Conservation (phyloP, 1,140 invertebrate genomes). For the Diorhabda carinulata region DNA sequence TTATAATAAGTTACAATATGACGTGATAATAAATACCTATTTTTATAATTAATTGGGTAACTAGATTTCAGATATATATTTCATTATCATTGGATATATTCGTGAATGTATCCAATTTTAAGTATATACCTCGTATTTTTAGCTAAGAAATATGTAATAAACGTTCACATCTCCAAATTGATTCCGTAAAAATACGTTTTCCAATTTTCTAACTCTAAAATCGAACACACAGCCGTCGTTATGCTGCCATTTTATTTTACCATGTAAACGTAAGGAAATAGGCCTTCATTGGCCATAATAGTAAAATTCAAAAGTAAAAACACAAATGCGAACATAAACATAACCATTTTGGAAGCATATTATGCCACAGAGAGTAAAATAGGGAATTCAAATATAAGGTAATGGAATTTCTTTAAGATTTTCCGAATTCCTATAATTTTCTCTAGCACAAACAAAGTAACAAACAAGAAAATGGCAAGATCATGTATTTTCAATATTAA, state of each 20-base stretch:
- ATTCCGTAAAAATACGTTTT: not conserved
- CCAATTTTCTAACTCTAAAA: not conserved
- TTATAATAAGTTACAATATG: no score
- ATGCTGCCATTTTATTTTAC: not conserved
- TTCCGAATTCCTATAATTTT: not conserved
- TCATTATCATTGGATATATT: no score
- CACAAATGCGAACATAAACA: slow-evolving; percentile 18
- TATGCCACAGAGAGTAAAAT: slow-evolving; percentile 14
- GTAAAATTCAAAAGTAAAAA: slow-evolving; percentile 21
- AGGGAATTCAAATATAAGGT: slow-evolving; percentile 12
- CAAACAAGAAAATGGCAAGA: no score
- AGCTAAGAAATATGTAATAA: no score
- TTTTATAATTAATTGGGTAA: no score
- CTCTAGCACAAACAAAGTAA: no score
- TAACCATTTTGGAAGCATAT: slow-evolving; percentile 16
- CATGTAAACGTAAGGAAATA: not conserved
- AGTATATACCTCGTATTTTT: no score
- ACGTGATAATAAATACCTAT: no score
- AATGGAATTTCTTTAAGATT: slow-evolving; percentile 5
- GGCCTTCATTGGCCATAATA: slow-evolving; percentile 8
- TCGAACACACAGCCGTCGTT: not conserved
- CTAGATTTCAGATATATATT: no score
- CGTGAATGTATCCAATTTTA: no score
- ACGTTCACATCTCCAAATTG: not conserved
- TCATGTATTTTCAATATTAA: no score